These are phyloP conservation scores for Ecdyonurus torrentis DNA, from an alignment of 2,888 invertebrate genomes.

Conservation along the genomic window DNA sequence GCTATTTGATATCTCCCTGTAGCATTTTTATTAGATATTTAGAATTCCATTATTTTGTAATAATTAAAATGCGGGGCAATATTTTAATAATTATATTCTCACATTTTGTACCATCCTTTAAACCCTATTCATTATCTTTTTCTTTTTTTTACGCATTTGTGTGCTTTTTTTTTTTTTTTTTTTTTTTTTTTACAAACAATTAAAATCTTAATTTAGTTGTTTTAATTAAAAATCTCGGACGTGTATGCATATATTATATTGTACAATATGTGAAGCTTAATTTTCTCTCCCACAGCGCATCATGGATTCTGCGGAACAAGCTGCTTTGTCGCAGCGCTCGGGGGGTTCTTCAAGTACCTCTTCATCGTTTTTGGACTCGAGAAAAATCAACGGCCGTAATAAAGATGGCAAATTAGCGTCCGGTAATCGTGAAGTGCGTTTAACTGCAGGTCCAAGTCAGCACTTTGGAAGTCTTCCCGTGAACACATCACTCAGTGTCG, in stretches of 20 bases:
- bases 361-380: slow-evolving; percentile 6
- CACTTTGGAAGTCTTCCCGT: slow-evolving; percentile 78
- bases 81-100: too few relatives aligned
- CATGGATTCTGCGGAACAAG: slow-evolving; percentile 82
- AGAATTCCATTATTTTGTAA: too few relatives aligned
- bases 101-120: too few relatives aligned
- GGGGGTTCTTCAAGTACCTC: slow-evolving; percentile 41
- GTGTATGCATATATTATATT: too few relatives aligned
- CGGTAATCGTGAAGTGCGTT: not conserved
- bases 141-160: too few relatives aligned
- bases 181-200: not conserved
- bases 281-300: slow-evolving; percentile 45
- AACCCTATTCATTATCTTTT: too few relatives aligned
- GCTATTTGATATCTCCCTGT: too few relatives aligned
- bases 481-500: slow-evolving; percentile 69
- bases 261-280: not conserved
- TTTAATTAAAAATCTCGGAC: too few relatives aligned
- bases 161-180: not conserved
- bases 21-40: too few relatives aligned
- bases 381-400: slow-evolving; percentile 48
- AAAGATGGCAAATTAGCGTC: slow-evolving; percentile 32
- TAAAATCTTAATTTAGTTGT: too few relatives aligned
- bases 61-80: too few relatives aligned
- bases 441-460: slow-evolving; percentile 37
- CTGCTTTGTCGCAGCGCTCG: slow-evolving; percentile 56